Evolutionary conservation across 2,113 vertebrate species (phyloP), one percentile per base, ranked within the genome.

Genomic region (Seriola rivoliana): DNA sequence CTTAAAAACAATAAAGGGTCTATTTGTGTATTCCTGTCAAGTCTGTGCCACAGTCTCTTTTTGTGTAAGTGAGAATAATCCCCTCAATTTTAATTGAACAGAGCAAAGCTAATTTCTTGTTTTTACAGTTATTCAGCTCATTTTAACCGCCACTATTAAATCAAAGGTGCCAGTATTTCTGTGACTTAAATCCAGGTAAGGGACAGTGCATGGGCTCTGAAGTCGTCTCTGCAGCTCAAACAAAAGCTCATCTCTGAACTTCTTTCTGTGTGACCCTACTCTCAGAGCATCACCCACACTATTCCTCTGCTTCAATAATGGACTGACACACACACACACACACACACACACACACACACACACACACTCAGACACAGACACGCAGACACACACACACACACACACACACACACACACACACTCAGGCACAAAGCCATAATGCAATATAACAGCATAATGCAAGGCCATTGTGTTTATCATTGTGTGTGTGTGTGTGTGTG

Each of bases 211-310:
- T 57, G 23, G 1, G 3, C 65, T 86, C 48, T 85, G 81, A 88
- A 82, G 75, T 82, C 42, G 68, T 80, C 67, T 50, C 73, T 75
- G 68, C 82, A 77, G 84, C 75, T 84, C 79, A 76, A 81, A 89
- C 48, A 63, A 84, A 82, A 78, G 69, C 81, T 75, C 72, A 83
- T 82, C 81, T 78, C 71, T 85, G 80, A 81, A 85, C 78, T 76
- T 77, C 29, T 34, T 68, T 89, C 75, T 87, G 52, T 65, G 69
- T 80, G 80, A 73, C 88, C 75, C 65, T 72, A 67, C 77, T 14
- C 52, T 73, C 75, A 84, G 80, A 85, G 38, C 32, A 42, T 80
- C 75, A 87, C 57, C 77, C 75, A 70, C 80, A 66, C 67, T 64
- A 8, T 52, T 64, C 63, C 70, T 76, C 57, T 75, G 52, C 75